Percentiles rank a stretch among this genome's conserved stretches.
Conservation (phyloP, 2,888 invertebrate species). For the Temnothorax ravouxi region DNA sequence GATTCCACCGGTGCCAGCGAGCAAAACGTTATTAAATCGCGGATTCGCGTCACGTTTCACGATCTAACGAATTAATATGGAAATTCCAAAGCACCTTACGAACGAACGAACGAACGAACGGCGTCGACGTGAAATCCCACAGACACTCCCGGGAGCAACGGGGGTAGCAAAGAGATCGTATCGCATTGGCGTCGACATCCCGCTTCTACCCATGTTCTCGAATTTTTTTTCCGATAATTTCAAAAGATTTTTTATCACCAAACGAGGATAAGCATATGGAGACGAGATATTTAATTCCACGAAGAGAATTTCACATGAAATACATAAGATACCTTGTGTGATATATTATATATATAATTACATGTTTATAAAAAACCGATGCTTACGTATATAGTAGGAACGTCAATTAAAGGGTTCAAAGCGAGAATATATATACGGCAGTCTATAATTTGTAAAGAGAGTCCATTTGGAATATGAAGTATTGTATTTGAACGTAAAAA, state of each 20-base stretch:
- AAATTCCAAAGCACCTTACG: constrained; percentile 80
- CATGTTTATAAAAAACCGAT: not conserved
- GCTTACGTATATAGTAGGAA: not conserved
- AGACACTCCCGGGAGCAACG: constrained; percentile 66
- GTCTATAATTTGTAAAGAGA: constrained; percentile 22
- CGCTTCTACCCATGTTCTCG: constrained; percentile 45
- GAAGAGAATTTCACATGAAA: not conserved
- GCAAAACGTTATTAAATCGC: constrained; percentile 80
- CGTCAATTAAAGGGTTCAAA: not conserved
- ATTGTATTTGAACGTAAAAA: not conserved
- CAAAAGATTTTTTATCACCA: not conserved
- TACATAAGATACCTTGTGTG: constrained; percentile 8
- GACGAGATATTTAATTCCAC: not conserved
- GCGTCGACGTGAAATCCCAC: constrained; percentile 75
- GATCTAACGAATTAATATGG: constrained; percentile 83
- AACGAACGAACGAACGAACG: constrained; percentile 72
- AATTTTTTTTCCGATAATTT: not conserved
- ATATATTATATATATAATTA: not conserved
- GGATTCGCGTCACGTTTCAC: constrained; percentile 80
- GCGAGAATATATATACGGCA: not conserved
- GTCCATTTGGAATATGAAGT: not conserved
- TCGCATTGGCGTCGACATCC: constrained; percentile 71
- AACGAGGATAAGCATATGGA: not conserved
- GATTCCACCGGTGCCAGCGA: constrained; percentile 49
- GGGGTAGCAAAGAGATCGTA: constrained; percentile 56